Base-by-base conservation (phyloP, 2,888 invertebrate species). In the Rhingia rostrata region DNA sequence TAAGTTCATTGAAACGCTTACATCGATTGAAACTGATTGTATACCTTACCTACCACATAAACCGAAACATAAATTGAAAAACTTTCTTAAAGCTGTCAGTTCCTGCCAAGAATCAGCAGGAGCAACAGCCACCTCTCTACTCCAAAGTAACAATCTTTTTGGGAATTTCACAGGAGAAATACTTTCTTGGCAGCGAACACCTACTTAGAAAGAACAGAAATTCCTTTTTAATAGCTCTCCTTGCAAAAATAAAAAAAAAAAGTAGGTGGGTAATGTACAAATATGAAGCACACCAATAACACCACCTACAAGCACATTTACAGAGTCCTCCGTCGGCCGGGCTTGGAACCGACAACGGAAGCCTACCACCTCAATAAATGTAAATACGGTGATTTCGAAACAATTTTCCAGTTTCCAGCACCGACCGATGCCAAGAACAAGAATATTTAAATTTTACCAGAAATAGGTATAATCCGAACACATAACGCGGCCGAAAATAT, bases 301-400 rank as follows among this genome's bases (percentile, higher is more conserved):
- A 67, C 49, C 14, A 45, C 45, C 39, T 54, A 47, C 75, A 53
- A 35, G 47, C 49, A 64, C 58, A 58, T 45, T 53, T 35, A n/a
- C 49, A 32, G 32, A 14, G 32, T 49, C 54, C 43, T 41, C 37
- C 43, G 39, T 51, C 35, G 45, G 22, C 10, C 41, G 9, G 30
- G 49, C 61, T 41, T 43, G 79, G 22, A 69, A 64, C 63, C 45
- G 53, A 74, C 63, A 66, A 35, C 54, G 47, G 66, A 60, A 64
- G 74, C 84, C 69, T 81, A 85, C 85, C 72, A 81, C 72, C 81
- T 85, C 85, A 85, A 85, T 85, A 85, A 85, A 85, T 81, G 85
- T 85, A 85, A 85, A 81, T 77, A 81, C 66, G 85, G 85, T 81
- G 85, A 85, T 85, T 81, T 61, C 56, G 43, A 85, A 85, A 85